Conservation (phyloP, 2,113 vertebrate species). For the Sander vitreus region DNA sequence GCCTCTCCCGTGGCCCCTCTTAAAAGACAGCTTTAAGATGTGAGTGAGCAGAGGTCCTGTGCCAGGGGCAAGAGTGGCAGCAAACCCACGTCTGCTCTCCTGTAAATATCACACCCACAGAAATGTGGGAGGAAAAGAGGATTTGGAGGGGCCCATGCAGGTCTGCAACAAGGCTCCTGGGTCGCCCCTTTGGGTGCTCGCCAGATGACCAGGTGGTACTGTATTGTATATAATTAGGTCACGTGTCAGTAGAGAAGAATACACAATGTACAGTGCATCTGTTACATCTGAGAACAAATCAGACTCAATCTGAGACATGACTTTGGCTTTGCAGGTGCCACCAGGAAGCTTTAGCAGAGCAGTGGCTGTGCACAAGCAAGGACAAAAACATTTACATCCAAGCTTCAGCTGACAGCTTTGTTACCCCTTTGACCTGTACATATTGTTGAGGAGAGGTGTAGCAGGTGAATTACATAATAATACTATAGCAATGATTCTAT, state of each 20-base stretch:
- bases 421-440: neutral
- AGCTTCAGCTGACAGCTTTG: neutral
- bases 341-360: conserved; percentile 1
- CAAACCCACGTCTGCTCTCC: conserved; percentile 67
- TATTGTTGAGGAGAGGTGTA: neutral
- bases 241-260: conserved; percentile 13
- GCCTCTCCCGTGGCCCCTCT: conserved; percentile 50
- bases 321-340: conserved; percentile 3
- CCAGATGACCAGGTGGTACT: conserved; percentile 74
- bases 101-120: conserved; percentile 68
- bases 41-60: conserved; percentile 57
- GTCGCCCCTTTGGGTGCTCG: conserved; percentile 44
- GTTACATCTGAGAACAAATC: conserved; percentile 27
- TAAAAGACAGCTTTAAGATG: conserved; percentile 64
- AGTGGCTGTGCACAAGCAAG: neutral
- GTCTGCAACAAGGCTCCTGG: conserved; percentile 56
- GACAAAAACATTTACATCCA: neutral
- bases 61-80: conserved; percentile 78
- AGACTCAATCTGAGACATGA: neutral
- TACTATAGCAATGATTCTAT: neutral
- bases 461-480: neutral
- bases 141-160: conserved; percentile 71
- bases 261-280: conserved; percentile 50
- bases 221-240: conserved; percentile 46
- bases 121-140: conserved; percentile 71